Evolutionary conservation across 2,888 invertebrate genomes (phyloP).

Genomic region (Pollenia labialis): DNA sequence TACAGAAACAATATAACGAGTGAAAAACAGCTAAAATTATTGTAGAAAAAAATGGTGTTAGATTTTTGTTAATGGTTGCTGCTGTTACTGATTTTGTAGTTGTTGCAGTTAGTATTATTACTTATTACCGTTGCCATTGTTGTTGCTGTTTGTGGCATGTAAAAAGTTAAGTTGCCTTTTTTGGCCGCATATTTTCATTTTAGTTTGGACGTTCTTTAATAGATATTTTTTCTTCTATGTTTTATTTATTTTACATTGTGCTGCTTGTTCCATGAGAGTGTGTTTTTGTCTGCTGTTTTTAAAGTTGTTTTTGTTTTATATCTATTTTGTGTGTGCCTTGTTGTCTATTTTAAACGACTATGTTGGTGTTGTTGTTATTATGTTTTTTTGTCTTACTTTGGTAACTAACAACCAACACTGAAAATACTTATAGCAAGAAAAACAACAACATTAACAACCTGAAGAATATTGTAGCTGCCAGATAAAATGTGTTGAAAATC

Average conservation of each 20-base stretch:
- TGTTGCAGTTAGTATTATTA: conserved; percentile 71
- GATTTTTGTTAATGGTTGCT: conserved; percentile 52
- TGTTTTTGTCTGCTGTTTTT: conserved; percentile 10
- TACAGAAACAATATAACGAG: not conserved
- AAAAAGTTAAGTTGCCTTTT: conserved; percentile 66
- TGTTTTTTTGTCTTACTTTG: conserved; percentile 31
- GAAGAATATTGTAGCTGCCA: not conserved
- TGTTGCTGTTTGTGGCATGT: conserved; percentile 65
- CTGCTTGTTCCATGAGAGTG: conserved; percentile 46
- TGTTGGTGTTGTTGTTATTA: not conserved
- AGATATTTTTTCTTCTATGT: conserved; percentile 15
- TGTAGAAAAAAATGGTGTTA: conserved; percentile 44
- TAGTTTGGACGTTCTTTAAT: conserved; percentile 33
- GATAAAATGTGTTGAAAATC: no score
- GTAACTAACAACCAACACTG: conserved; percentile 34
- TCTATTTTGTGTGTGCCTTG: conserved; percentile 43
- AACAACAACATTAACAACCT: conserved; percentile 39
- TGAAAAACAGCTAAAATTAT: conserved; percentile 21
- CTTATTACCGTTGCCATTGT: conserved; percentile 68
- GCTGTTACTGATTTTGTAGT: conserved; percentile 47
- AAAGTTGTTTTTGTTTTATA: conserved; percentile 17
- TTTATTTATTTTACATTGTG: conserved; percentile 26
- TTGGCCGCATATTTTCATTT: conserved; percentile 56
- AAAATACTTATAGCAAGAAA: not conserved
- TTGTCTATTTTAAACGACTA: conserved; percentile 48